Evolutionary conservation across 2,888 invertebrate genomes (phyloP), one percentile per base, ranked within the genome.

Genomic region (Luffia ferchaultella): DNA sequence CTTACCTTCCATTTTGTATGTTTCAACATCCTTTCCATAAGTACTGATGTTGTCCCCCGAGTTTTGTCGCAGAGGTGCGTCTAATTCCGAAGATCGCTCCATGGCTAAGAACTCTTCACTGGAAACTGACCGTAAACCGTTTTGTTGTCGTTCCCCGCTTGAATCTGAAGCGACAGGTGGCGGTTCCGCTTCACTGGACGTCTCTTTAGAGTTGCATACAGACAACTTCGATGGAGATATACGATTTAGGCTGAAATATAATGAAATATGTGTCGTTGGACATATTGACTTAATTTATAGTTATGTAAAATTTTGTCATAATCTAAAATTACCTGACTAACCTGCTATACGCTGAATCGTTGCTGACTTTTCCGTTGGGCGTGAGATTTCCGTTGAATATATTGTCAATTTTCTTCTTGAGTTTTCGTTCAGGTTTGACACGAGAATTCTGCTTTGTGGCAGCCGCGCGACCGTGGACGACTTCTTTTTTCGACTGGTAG

Each of bases 271-370:
- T 45, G 12, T 16, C 16, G 18, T 45, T 47, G 40, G 40, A 9
- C 12, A 9, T 40, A 30, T 30, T 30, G 3, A 3, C 30, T 30
- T 30, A 30, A 30, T 3, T 30, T 30, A 30, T 30, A 30, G 12
- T 12, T 7, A 30, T 7, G 12, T 30, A 30, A 12, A 7, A 12
- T 30, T 30, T 30, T 45, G 42, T 42, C 40, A n/a, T 41, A 45
- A 58, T 58, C 60, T 65, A 52, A 50, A 54, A 54, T 70, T 78
- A 76, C 82, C 80, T 80, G 74, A 76, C 84, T 85, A 83, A 93
- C 93, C 93, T 93, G 87, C 92, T 92, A 77, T 93, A 93, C 50
- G 93, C 93, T 20, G 93, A 93, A 74, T 93, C 93, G 20, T 73
- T 75, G 64, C 75, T 88, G 18, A 55, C 79, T 62, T 72, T 78